These are phyloP conservation scores for Periophthalmodon schlosseri DNA, from an alignment of 2,113 vertebrate species.

Conservation along the genomic window DNA sequence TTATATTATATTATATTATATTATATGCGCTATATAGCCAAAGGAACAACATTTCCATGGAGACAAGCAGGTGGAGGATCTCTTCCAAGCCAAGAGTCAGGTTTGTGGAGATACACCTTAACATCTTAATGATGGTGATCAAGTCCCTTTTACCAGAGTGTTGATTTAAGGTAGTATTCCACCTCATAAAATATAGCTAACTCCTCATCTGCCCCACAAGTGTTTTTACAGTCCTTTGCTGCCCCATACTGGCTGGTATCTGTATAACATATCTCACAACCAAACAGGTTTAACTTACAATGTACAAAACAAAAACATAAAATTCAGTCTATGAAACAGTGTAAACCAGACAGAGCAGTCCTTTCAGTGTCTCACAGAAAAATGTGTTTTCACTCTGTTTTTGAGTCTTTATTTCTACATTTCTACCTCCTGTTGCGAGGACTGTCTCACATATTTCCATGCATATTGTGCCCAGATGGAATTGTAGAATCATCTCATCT, in stretches of 20 bases:
- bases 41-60: no score
- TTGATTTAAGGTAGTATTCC: neutral
- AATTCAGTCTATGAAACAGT: neutral
- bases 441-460: conserved; percentile 42
- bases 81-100: no score
- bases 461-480: conserved; percentile 62
- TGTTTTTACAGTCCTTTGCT: conserved; percentile 33
- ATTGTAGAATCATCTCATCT: conserved; percentile 7
- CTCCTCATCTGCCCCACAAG: neutral
- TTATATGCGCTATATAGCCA: no score
- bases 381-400: conserved; percentile 30
- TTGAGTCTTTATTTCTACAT: conserved; percentile 39
- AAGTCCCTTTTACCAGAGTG: neutral
- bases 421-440: conserved; percentile 40
- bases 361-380: neutral
- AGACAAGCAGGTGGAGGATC: no score
- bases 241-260: conserved; percentile 35
- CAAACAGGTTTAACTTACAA: neutral
- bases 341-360: neutral
- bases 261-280: conserved; percentile 6
- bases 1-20: no score
- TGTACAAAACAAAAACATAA: neutral
- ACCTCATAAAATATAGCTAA: neutral
- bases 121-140: no score
- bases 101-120: no score